Evolutionary conservation across 2,797 vertebrate species (phyloP), one percentile per base, ranked within the genome.

Genomic region (Ctenopoma kingsleyae): DNA sequence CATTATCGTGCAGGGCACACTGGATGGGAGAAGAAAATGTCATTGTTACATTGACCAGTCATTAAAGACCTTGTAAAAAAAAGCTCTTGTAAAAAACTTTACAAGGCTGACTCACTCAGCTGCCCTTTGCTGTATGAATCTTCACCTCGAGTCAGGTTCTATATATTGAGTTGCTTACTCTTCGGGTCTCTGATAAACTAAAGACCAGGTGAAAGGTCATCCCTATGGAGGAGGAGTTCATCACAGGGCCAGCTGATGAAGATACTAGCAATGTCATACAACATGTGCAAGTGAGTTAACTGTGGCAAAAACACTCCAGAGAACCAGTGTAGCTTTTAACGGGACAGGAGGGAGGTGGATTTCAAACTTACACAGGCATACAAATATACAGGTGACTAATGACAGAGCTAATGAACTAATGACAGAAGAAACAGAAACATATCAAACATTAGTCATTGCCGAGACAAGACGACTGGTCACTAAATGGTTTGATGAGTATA

Each of bases 61-160:
- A 63, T 90, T 81, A 81, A 87, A 80, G 56, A 64, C 67, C 86
- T 81, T 90, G 86, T 91, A 90, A 93, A 92, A 82, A 67, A 67
- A 64, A 5, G 22, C 13, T 70, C 82, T 85, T 74, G 85, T 87
- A 84, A 90, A 90, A 74, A 35, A 9, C 30, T 88, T 92, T 82
- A 87, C 75, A 73, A 76, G 80, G 71, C 61, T 79, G 36, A 25
- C 52, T 54, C 10, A 32, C 40, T 58, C 62, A 62, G 70, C 23
- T 51, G 55, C 48, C 16, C 20, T 41, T 49, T 36, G 44, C 35
- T 76, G 47, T 58, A 49, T 60, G 67, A 58, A 78, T 62, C 48
- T 68, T 78, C 74, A 85, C 84, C 82, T 44, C 40, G 8, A 70
- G 69, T 71, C 75, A 70, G 47, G 71, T 60, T 79, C 56, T 71